These are phyloP conservation scores for Tillus elongatus DNA, from an alignment of 2,888 invertebrate species.

Conservation along the genomic window DNA sequence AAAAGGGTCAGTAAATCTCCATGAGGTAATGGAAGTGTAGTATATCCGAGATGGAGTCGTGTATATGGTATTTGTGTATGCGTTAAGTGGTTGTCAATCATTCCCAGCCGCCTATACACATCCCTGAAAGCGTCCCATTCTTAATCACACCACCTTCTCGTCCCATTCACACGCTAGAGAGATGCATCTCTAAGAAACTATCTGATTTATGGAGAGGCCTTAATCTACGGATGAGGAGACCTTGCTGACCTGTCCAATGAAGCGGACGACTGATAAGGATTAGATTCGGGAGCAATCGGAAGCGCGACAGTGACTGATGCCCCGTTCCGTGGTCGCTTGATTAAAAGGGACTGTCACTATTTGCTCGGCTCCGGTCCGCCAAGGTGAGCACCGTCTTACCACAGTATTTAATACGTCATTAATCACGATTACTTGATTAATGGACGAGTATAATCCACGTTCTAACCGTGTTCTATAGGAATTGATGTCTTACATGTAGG, in stretches of 20 bases:
- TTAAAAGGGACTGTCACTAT: slow-evolving; percentile 37
- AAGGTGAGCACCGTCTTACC: slow-evolving; percentile 25
- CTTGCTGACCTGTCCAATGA: slow-evolving; percentile 39
- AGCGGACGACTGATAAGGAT: slow-evolving; percentile 39
- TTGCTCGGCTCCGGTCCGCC: slow-evolving; percentile 21
- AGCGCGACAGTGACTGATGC: slow-evolving; percentile 39
- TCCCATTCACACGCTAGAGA: too few species aligned
- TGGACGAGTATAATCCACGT: slow-evolving; percentile 19
- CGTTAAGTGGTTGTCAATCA: slow-evolving; percentile 2
- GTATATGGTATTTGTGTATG: too few species aligned
- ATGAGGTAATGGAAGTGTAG: neutral
- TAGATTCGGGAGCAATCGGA: slow-evolving; percentile 35
- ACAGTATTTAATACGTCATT: slow-evolving; percentile 37
- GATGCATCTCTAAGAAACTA: neutral
- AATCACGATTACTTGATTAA: slow-evolving; percentile 37
- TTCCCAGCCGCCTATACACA: too few species aligned
- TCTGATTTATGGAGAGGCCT: slow-evolving; percentile 36
- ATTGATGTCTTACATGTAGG: too few species aligned
- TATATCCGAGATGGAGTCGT: neutral
- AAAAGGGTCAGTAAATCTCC: slow-evolving; percentile 2
- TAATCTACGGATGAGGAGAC: slow-evolving; percentile 34
- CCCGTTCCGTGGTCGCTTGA: slow-evolving; percentile 39
- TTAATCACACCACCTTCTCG: too few species aligned
- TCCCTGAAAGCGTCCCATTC: too few species aligned
- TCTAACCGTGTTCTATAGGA: too few species aligned